Evolutionary conservation across 2,113 vertebrate genomes (phyloP).

Genomic region (Panurus biarmicus): DNA sequence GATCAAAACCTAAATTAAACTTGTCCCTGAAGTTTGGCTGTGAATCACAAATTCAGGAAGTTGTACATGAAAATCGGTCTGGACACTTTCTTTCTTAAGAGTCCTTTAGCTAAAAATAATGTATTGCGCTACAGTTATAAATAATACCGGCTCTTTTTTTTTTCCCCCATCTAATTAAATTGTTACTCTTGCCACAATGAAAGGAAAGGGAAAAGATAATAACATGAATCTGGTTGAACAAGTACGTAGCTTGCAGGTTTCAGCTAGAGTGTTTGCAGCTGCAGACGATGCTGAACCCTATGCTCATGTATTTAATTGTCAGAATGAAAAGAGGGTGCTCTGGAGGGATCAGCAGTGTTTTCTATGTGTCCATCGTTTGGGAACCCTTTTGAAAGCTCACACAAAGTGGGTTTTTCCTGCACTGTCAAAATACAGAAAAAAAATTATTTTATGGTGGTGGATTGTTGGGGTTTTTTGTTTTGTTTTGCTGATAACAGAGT

Average conservation of each 20-base stretch:
- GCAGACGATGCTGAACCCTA: not conserved
- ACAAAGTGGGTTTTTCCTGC: not conserved
- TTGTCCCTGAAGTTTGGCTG: conserved; percentile 34
- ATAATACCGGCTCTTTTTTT: conserved; percentile 20
- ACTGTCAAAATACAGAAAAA: not conserved
- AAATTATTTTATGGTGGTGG: not conserved
- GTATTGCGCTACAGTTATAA: conserved; percentile 38
- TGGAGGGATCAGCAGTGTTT: not conserved
- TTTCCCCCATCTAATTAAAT: conserved; percentile 34
- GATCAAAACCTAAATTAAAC: conserved; percentile 39
- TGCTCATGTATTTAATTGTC: not conserved
- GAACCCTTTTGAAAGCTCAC: not conserved
- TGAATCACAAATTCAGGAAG: conserved; percentile 62
- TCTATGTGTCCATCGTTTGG: not conserved
- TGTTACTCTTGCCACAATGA: conserved; percentile 25
- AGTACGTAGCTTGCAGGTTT: conserved; percentile 19
- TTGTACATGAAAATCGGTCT: conserved; percentile 29
- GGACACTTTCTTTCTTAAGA: conserved; percentile 42
- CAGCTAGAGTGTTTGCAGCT: conserved; percentile 36
- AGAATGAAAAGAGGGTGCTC: not conserved
- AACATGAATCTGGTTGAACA: conserved; percentile 43
- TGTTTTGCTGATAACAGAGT: fast-evolving
- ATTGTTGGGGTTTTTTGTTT: not conserved
- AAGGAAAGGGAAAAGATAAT: conserved; percentile 53
- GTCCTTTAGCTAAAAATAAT: conserved; percentile 61